A percentile compares a stretch with the other conserved stretches of the same genome.
Evolutionary conservation across 2,113 vertebrate genomes (phyloP).

Genomic region (Puffinus mauretanicus): DNA sequence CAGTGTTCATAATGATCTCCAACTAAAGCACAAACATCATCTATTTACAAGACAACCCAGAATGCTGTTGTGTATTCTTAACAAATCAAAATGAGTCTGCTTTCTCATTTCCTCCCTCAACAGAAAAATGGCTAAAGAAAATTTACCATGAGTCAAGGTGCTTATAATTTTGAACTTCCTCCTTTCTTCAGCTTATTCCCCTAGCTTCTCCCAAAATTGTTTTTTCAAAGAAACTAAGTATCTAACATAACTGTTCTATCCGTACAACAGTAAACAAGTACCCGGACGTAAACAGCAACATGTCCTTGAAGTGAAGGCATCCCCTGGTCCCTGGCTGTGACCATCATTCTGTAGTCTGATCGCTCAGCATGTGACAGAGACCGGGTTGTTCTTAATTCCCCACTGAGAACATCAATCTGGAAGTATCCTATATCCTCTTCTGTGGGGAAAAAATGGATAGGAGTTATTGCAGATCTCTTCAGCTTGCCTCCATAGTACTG

Average conservation of each 20-base stretch:
- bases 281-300: conserved; percentile 82
- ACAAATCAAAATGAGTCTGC: not conserved
- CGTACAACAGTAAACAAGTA: not conserved
- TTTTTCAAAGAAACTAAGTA: not conserved
- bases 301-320: conserved; percentile 73
- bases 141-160: not conserved
- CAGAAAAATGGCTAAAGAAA: not conserved
- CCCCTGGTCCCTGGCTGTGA: conserved; percentile 84
- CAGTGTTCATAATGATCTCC: not conserved
- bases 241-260: not conserved
- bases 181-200: not conserved
- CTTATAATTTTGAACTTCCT: not conserved
- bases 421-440: conserved; percentile 75
- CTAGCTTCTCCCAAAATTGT: not conserved
- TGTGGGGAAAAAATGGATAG: conserved; percentile 32
- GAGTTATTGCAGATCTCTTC: not conserved
- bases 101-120: not conserved
- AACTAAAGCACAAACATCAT: not conserved
- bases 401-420: conserved; percentile 82
- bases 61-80: not conserved
- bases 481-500: not conserved
- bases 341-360: conserved; percentile 73
- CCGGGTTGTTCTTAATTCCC: conserved; percentile 81
- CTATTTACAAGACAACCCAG: not conserved
- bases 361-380: conserved; percentile 66